Evolutionary conservation across 2,888 invertebrate genomes (phyloP).

Genomic region (Colostygia pectinataria): DNA sequence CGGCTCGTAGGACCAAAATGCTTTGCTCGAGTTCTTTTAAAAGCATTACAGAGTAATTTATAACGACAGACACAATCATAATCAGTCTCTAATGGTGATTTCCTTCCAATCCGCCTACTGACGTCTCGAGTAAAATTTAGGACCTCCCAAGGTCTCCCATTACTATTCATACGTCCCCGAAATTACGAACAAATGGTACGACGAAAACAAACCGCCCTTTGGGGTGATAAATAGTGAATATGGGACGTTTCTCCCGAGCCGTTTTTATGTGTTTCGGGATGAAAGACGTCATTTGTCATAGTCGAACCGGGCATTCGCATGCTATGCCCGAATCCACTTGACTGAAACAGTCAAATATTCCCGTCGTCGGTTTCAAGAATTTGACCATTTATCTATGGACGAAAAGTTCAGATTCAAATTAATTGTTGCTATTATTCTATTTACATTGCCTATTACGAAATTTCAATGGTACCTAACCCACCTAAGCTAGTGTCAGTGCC

Average conservation of each 20-base stretch:
- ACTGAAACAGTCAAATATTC: constrained; percentile 25
- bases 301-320: constrained; percentile 30
- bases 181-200: constrained; percentile 31
- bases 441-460: too few species aligned
- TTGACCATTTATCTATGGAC: background rate
- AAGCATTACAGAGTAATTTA: background rate
- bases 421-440: too few species aligned
- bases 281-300: constrained; percentile 53
- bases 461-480: too few species aligned
- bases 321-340: constrained; percentile 32
- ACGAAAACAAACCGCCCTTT: constrained; percentile 30
- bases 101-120: constrained; percentile 1
- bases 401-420: background rate
- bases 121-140: constrained; percentile 5
- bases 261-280: constrained; percentile 48
- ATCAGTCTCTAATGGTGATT: constrained; percentile 2
- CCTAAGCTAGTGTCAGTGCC: constrained; percentile 1
- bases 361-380: constrained; percentile 17
- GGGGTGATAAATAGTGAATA: constrained; percentile 45
- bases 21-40: background rate
- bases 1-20: background rate
- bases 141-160: constrained; percentile 12
- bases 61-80: background rate
- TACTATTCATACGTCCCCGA: constrained; percentile 23
- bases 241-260: constrained; percentile 32